These are phyloP conservation scores for Enteromius trimaculatus DNA, from an alignment of 2,797 vertebrate species.

Conservation along the genomic window DNA sequence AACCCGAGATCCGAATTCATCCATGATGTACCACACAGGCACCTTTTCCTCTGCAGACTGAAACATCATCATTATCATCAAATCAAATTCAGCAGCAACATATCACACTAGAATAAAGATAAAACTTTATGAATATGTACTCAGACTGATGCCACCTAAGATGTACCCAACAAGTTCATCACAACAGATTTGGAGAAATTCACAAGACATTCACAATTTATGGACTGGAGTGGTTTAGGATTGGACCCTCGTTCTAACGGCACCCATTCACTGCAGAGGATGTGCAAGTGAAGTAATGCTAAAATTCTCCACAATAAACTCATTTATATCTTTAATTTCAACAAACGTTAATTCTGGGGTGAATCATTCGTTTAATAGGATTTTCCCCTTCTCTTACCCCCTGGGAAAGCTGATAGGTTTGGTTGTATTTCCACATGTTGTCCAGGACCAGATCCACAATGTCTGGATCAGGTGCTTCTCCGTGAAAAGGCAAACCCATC, in stretches of 20 bases:
- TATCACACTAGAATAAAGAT: too few relatives aligned
- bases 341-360: background rate
- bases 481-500: constrained; percentile 88
- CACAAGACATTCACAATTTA: background rate
- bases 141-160: background rate
- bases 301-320: background rate
- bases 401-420: constrained; percentile 90
- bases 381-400: constrained; percentile 77
- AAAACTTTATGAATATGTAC: background rate
- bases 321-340: background rate
- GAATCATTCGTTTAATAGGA: background rate
- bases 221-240: background rate
- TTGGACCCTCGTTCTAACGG: background rate
- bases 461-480: constrained; percentile 80
- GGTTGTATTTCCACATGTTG: constrained; percentile 93
- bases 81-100: background rate
- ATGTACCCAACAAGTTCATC: background rate
- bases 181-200: background rate
- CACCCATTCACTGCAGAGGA: background rate
- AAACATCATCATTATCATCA: background rate
- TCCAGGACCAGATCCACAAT: constrained; percentile 82
- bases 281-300: background rate
- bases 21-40: constrained; percentile 97
- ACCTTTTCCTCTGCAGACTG: constrained; percentile 92
- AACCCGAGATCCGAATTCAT: constrained; percentile 93